These are phyloP conservation scores for Rattus norvegicus DNA, from an alignment of 2,113 vertebrate species.

Conservation along the genomic window DNA sequence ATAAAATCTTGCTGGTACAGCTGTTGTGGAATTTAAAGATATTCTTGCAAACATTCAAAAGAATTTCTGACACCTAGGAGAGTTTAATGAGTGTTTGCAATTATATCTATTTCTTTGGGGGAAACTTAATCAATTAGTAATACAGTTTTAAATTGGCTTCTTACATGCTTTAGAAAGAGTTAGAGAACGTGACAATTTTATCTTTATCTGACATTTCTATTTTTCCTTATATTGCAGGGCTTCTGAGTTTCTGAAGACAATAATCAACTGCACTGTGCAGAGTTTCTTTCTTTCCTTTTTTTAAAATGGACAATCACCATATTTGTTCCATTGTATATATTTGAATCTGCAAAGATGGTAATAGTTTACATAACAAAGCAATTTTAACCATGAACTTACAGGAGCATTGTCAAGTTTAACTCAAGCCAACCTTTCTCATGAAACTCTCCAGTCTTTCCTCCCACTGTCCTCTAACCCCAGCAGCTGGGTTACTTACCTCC, in stretches of 20 bases:
- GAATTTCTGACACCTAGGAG: background rate
- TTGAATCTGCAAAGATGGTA: background rate
- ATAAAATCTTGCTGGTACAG: background rate
- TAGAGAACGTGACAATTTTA: background rate
- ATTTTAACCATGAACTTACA: background rate
- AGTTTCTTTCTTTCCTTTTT: background rate
- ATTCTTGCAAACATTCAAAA: background rate
- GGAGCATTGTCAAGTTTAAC: background rate
- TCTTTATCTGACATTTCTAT: background rate
- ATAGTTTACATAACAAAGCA: constrained; percentile 17
- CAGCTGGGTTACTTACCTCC: background rate
- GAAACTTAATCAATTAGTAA: constrained; percentile 12
- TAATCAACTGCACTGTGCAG: background rate
- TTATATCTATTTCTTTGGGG: constrained; percentile 26
- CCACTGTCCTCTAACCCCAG: background rate
- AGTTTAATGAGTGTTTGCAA: constrained; percentile 2
- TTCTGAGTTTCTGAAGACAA: background rate
- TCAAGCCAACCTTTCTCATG: background rate
- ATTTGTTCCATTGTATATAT: background rate
- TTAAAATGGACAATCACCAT: background rate
- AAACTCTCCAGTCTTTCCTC: background rate
- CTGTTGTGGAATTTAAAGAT: background rate
- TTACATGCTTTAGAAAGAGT: background rate
- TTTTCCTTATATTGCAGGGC: constrained; percentile 10
- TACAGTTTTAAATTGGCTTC: constrained; percentile 26